Evolutionary conservation across 1,140 invertebrate genomes (phyloP).

Genomic region (Brachionus calyciflorus): DNA sequence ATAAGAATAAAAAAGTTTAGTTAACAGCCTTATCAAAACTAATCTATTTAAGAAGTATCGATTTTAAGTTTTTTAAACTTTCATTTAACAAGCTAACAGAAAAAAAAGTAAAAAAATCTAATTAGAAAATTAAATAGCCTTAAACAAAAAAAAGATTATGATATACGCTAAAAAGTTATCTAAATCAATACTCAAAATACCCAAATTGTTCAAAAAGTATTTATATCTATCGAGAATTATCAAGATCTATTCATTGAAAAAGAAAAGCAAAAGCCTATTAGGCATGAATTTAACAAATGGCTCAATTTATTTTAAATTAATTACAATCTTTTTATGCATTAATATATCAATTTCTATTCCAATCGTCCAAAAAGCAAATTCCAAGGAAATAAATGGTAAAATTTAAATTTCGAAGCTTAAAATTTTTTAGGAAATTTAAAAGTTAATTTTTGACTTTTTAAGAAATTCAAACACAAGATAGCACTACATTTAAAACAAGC

Average conservation of each 20-base stretch:
- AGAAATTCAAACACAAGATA: no score
- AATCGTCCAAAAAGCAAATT: conserved; percentile 41
- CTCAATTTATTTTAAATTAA: background rate
- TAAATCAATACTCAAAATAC: background rate
- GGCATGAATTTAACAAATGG: background rate
- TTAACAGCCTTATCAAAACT: background rate
- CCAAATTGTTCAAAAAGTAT: background rate
- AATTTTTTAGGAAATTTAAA: background rate
- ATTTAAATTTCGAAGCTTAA: background rate
- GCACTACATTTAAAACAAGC: no score
- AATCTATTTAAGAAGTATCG: conserved; percentile 27
- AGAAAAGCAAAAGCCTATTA: conserved; percentile 1
- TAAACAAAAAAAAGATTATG: background rate
- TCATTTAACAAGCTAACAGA: no score
- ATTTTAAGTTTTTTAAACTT: background rate
- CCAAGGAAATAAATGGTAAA: background rate
- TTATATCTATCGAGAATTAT: background rate
- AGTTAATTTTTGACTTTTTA: no score
- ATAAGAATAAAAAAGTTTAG: background rate
- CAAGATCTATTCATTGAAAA: background rate
- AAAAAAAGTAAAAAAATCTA: no score
- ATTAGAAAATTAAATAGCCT: no score
- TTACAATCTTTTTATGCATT: background rate
- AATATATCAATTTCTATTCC: conserved; percentile 41
- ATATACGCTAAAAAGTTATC: background rate